Percentiles rank a stretch among this genome's conserved stretches.
Conservation (phyloP, 2,888 invertebrate species). For the Coronaproctus castanopsis region DNA sequence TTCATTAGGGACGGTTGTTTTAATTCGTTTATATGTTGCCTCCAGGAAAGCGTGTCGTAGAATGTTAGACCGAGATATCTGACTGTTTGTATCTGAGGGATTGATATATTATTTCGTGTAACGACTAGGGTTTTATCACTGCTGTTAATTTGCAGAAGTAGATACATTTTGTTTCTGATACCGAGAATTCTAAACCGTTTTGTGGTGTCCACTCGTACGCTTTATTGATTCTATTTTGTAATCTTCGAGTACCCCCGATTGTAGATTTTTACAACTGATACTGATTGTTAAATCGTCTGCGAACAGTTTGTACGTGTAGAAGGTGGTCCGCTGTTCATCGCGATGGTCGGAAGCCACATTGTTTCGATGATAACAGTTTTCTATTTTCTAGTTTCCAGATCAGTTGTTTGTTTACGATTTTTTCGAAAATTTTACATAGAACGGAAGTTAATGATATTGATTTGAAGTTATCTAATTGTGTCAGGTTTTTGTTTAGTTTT, state of each 20-base stretch:
- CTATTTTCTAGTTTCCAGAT: background rate
- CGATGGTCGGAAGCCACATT: background rate
- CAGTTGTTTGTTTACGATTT: too few species aligned
- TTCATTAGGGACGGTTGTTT: background rate
- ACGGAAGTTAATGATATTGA: background rate
- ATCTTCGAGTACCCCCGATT: background rate
- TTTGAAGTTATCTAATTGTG: background rate
- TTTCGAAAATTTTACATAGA: background rate
- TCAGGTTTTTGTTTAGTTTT: background rate
- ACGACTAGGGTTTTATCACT: background rate
- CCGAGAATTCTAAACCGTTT: background rate
- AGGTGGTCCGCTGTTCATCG: background rate
- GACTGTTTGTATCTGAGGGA: background rate
- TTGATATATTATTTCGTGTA: background rate
- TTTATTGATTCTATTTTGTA: background rate
- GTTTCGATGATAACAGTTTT: background rate
- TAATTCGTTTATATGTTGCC: background rate
- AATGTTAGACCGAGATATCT: background rate
- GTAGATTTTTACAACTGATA: background rate
- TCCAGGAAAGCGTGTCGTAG: background rate
- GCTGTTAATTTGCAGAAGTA: background rate
- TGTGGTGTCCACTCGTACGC: background rate
- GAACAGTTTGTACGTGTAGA: background rate
- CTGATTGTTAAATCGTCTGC: background rate
- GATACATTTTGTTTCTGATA: background rate